A percentile compares a stretch with the other conserved stretches of the same genome.
Conservation (phyloP, 2,888 invertebrate genomes). For the Selenia dentaria region DNA sequence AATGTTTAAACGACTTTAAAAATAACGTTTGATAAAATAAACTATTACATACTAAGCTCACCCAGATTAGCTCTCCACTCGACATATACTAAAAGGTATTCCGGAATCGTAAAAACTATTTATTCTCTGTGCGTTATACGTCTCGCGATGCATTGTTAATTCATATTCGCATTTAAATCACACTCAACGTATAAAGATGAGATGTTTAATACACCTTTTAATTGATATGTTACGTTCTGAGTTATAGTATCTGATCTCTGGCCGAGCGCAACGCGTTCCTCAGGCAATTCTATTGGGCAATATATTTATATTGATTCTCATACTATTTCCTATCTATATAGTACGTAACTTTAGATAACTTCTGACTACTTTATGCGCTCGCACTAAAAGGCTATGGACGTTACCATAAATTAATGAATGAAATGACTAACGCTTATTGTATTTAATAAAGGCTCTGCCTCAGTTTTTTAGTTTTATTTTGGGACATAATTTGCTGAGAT, state of each 20-base stretch:
- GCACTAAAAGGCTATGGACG: slow-evolving; percentile 37
- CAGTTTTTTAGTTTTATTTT: slow-evolving; percentile 4
- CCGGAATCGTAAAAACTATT: no score
- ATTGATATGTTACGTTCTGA: slow-evolving; percentile 79
- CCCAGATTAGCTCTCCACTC: no score
- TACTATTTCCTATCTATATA: slow-evolving; percentile 61
- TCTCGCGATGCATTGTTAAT: no score
- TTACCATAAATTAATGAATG: slow-evolving; percentile 33
- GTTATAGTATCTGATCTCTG: slow-evolving; percentile 71
- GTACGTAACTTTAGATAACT: slow-evolving; percentile 48
- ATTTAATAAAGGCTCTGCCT: slow-evolving; percentile 6
- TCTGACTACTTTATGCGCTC: slow-evolving; percentile 58
- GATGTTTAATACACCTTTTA: slow-evolving; percentile 72
- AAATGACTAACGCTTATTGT: slow-evolving; percentile 29
- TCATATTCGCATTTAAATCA: slow-evolving; percentile 56
- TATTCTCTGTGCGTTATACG: no score
- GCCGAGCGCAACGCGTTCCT: slow-evolving; percentile 53
- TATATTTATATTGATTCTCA: slow-evolving; percentile 78
- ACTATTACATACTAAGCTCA: no score
- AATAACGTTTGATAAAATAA: no score
- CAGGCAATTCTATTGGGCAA: slow-evolving; percentile 73
- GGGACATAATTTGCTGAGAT: background rate
- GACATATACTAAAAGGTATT: no score
- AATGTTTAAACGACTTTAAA: no score
- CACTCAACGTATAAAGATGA: slow-evolving; percentile 55